Conservation (phyloP, 2,797 vertebrate genomes). For the Megaceryle alcyon region DNA sequence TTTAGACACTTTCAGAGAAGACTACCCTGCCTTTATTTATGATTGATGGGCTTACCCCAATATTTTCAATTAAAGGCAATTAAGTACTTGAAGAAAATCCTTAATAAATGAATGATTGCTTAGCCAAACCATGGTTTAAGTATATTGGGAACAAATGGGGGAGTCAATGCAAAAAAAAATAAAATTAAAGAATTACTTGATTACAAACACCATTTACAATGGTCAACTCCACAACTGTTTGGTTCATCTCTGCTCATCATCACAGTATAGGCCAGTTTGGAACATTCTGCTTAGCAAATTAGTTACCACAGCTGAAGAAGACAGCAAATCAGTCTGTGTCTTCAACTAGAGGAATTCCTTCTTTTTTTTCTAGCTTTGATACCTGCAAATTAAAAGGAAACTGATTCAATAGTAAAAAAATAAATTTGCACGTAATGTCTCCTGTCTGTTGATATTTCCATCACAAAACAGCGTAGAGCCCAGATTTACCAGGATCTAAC, state of each 20-base stretch:
- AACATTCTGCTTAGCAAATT: neutral
- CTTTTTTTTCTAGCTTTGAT: slow-evolving; percentile 50
- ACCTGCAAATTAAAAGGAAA: slow-evolving; percentile 58
- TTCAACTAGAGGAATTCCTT: neutral
- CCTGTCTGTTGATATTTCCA: neutral
- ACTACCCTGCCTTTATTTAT: neutral
- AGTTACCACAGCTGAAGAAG: neutral
- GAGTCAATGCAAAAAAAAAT: neutral
- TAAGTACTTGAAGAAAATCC: neutral
- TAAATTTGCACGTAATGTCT: neutral
- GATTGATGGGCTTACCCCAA: neutral
- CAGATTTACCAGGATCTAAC: neutral
- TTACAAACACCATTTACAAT: neutral
- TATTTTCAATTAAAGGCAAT: neutral
- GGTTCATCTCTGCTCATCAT: neutral
- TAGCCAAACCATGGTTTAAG: neutral
- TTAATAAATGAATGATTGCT: neutral
- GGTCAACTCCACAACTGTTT: neutral
- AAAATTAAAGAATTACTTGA: neutral
- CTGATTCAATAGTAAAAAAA: neutral
- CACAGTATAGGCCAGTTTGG: neutral
- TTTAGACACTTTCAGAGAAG: neutral
- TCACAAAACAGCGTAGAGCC: neutral
- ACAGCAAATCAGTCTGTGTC: slow-evolving; percentile 14
- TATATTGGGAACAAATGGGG: neutral